Evolutionary conservation across 2,113 vertebrate genomes (phyloP), one percentile per base, ranked within the genome.

Genomic region (Scomber japonicus): DNA sequence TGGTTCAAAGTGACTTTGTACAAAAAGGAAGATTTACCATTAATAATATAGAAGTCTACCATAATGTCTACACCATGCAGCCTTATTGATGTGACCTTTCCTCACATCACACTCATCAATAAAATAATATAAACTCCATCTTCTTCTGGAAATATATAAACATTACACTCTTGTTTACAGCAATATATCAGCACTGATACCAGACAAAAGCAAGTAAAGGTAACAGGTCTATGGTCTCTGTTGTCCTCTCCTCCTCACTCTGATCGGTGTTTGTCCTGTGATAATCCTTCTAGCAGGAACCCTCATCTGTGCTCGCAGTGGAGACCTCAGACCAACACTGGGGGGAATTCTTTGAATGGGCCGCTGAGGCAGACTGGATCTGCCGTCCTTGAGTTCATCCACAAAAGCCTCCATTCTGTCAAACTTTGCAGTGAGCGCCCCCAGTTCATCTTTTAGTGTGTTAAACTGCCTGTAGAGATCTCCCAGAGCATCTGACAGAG

Each of bases 401-500:
- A 96, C 93, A 53, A 96, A 94, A 11, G 78, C 89, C 67, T 97
- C 97, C 45, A 96, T 79, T 3, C 85, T 83, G 21, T 96, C 95
- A 40, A 97, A 95, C 55, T 95, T 95, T 3, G 80, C 80, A 11
- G 89, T 93, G 48, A 97, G 95, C 30, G 71, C 88, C 1, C 82
- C 95, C 81, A 97, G 93, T 81, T 94, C 95, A 7, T 95, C 95
- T 73, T 97, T 97, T 9, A 97, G 91, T 6, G 67, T 30, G 66
- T 95, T 95, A 60, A 97, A 97, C 75, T 96, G 95, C 71, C 65
- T 91, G 83, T 97, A 96, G 21, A 97, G 95, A n/a, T 95, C 95
- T 11, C 94, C 93, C 56, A 96, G 90, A 0, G 96, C 96, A 0
- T 95, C 93, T 2, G 96, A 97, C 14, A 97, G 94, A 6, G 96